phyloP scores from a whole-genome alignment of 2,888 invertebrate species.

The Cryptocheilus praepositus region DNA sequence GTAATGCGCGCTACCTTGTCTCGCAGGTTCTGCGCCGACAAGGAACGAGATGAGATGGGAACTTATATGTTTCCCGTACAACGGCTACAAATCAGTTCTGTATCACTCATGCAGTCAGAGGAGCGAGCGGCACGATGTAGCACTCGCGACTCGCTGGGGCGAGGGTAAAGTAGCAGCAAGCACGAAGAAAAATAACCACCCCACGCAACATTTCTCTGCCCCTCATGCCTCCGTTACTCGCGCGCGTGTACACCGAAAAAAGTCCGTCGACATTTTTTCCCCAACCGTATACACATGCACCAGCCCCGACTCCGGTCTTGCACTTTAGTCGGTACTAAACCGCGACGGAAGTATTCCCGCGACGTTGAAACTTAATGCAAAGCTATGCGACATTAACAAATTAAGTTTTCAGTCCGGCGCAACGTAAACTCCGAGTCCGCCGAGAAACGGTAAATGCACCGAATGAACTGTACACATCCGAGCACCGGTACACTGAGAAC shows the following conservation, averaged over 20 bases:
- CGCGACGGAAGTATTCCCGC: too few relatives aligned
- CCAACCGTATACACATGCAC: too few relatives aligned
- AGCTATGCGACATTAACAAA: too few relatives aligned
- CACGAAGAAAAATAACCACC: too few relatives aligned
- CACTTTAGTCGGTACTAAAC: too few relatives aligned
- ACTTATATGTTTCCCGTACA: slow-evolving; percentile 4
- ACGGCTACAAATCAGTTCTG: slow-evolving; percentile 6
- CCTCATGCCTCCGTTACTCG: background rate
- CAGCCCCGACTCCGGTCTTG: too few relatives aligned
- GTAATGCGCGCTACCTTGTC: background rate
- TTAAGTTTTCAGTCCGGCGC: too few relatives aligned
- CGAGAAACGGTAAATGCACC: too few relatives aligned
- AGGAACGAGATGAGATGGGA: slow-evolving; percentile 3
- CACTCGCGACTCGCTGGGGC: background rate
- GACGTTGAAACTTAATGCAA: too few relatives aligned
- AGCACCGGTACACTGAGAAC: too few relatives aligned
- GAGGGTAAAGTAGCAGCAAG: background rate
- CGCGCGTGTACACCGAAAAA: background rate
- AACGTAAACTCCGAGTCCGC: too few relatives aligned
- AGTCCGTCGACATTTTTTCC: background rate
- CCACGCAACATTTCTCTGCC: background rate
- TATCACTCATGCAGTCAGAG: slow-evolving; percentile 6
- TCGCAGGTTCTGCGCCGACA: background rate
- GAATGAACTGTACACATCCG: too few relatives aligned
- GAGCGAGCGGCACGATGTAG: background rate